Conservation (phyloP, 2,113 vertebrate species). For the Corapipo altera region DNA sequence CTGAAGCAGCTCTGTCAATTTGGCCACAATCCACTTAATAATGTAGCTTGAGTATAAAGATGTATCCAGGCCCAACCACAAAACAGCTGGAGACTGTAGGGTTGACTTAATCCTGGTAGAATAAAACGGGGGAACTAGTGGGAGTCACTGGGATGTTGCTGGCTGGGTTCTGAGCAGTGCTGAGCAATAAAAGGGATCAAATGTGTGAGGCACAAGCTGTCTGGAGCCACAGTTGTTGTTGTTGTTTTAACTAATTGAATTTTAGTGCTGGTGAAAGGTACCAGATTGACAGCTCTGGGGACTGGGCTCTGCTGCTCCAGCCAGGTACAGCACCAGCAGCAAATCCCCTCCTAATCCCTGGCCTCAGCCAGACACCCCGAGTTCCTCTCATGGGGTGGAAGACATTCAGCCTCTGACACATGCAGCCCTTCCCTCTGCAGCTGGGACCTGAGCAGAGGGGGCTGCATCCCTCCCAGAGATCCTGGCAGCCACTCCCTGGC, state of each 20-base stretch:
- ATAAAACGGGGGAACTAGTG: conserved; percentile 29
- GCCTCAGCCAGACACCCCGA: not conserved
- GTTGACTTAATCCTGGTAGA: conserved; percentile 59
- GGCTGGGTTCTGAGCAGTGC: conserved; percentile 12
- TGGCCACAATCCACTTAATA: conserved; percentile 67
- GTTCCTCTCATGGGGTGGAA: not conserved
- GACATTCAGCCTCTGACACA: not conserved
- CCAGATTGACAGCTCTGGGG: conserved; percentile 48
- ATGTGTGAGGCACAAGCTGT: conserved; percentile 40
- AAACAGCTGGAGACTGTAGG: conserved; percentile 62
- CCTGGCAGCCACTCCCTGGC: not conserved
- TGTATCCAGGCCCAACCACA: conserved; percentile 51
- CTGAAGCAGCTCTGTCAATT: conserved; percentile 53
- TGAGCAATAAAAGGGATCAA: conserved; percentile 56
- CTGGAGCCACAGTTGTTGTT: conserved; percentile 46
- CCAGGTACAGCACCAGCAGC: not conserved
- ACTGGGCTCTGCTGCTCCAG: not conserved
- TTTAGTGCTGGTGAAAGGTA: conserved; percentile 54
- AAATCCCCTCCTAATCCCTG: conserved; percentile 33
- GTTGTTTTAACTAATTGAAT: conserved; percentile 65
- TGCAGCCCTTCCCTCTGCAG: not conserved
- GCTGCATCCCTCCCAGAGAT: not conserved
- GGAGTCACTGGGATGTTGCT: conserved; percentile 55
- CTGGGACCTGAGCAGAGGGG: not conserved
- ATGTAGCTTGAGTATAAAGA: conserved; percentile 59